These are phyloP conservation scores for Psococerastis gibbosa DNA, from an alignment of 2,888 invertebrate species.

Conservation along the genomic window DNA sequence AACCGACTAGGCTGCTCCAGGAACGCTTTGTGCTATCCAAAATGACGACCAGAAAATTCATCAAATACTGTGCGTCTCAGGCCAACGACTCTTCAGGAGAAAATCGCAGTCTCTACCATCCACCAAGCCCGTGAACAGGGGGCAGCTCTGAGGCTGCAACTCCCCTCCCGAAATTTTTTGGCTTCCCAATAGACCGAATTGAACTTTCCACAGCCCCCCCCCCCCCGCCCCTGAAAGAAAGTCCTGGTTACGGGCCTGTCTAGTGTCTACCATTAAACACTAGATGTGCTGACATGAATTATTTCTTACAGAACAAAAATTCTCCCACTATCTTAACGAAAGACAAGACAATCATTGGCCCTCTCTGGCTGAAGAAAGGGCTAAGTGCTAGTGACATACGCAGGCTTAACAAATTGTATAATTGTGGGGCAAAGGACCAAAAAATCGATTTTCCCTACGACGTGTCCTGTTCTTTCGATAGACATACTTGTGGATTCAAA, in stretches of 20 bases:
- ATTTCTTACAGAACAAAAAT: constrained; percentile 18
- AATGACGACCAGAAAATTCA: no score
- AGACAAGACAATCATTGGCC: constrained; percentile 20
- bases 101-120: no score
- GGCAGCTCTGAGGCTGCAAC: no score
- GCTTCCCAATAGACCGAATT: no score
- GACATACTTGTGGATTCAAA: constrained; percentile 20
- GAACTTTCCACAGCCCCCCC: neutral
- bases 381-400: constrained; percentile 20
- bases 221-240: neutral
- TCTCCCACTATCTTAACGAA: constrained; percentile 20
- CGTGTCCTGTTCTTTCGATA: constrained; percentile 19
- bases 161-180: no score
- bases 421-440: constrained; percentile 18
- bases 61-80: no score
- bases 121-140: no score
- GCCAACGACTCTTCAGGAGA: no score
- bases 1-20: no score
- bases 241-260: neutral
- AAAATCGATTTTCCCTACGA: constrained; percentile 19
- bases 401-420: constrained; percentile 19
- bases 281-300: no score
- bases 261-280: no score
- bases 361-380: constrained; percentile 21
- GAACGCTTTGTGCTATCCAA: no score